Conservation (phyloP, 2,888 invertebrate species). For the Pyrocoelia pectoralis region DNA sequence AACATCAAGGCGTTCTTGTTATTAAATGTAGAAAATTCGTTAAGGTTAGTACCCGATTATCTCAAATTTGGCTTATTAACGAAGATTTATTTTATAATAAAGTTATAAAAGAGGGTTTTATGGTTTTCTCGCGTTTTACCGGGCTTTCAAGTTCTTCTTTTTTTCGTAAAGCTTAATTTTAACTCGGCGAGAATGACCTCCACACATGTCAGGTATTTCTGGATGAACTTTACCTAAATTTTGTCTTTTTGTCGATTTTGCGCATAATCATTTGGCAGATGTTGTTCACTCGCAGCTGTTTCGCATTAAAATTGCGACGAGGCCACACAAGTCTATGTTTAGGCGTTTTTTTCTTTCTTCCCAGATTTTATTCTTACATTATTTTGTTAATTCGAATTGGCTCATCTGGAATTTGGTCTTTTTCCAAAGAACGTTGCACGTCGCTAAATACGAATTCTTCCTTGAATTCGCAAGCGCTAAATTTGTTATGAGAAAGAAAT, state of each 20-base stretch:
- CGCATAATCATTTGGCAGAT: slow-evolving; percentile 24
- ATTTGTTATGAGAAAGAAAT: not conserved
- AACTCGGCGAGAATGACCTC: slow-evolving; percentile 28
- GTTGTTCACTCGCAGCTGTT: slow-evolving; percentile 15
- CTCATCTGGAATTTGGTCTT: no score
- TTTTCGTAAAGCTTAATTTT: no score
- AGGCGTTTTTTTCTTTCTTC: not conserved
- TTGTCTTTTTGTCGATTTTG: slow-evolving; percentile 26
- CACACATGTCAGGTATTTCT: slow-evolving; percentile 28
- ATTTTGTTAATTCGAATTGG: no score
- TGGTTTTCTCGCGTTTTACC: no score
- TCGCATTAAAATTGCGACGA: not conserved
- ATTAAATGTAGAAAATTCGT: not conserved
- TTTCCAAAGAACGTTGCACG: no score
- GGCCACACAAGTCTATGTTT: slow-evolving; percentile 3
- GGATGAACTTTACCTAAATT: slow-evolving; percentile 38
- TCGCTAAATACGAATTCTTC: not conserved
- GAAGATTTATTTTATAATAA: no score
- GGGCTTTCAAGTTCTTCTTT: no score
- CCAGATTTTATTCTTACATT: not conserved
- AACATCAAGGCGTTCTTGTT: not conserved
- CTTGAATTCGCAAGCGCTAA: no score
- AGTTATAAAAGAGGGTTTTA: no score
- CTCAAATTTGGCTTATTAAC: no score
- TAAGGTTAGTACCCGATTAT: no score